Base-by-base conservation (phyloP, 92 coral and sea anemone species). In the Heliopora coerulea region DNA sequence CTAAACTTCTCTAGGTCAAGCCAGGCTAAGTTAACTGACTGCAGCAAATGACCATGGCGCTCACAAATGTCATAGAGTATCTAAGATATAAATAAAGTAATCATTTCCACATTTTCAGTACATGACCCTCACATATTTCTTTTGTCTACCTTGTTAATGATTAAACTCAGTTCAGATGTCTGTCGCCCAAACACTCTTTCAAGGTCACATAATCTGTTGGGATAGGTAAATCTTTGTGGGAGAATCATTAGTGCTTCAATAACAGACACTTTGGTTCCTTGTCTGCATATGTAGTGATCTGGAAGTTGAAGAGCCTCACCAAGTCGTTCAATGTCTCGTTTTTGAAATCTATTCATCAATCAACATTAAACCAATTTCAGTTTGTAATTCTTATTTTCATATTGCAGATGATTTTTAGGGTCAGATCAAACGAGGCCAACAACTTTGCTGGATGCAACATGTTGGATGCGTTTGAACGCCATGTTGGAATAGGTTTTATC, bases 141-240 rank as follows among this genome's bases (percentile, higher is more conserved):
- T 5, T 4, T 37, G 12, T 5, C 12, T 37, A 83, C 88, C 75
- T 74, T 63, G 78, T 74, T 75, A 70, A 87, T 83, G 20, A 83
- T 87, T 34, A 79, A 52, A 49, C 91, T 87, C 49, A 83, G 91
- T 42, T 83, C 85, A 65, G 78, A 76, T 63, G 68, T 83, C 0
- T 30, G 41, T 72, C 84, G 73, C 33, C 86, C 86, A 65, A 83
- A 86, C 44, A 86, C 52, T 34, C 67, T 61, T 32, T 65, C 84
- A 68, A 86, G 76, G 66, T 83, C 88, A 62, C 83, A 54, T 83
- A 85, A 87, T 79, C 88, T 79, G 54, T 76, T 83, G 10, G 85
- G 88, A 49, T 83, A 83, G 17, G 80, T 84, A 62, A 87, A 40
- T 75, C 91, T 74, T 34, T 84, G 33, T 40, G 79, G 78, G 65